Base-by-base conservation (phyloP, 2,113 vertebrate genomes). In the Macrotus californicus region DNA sequence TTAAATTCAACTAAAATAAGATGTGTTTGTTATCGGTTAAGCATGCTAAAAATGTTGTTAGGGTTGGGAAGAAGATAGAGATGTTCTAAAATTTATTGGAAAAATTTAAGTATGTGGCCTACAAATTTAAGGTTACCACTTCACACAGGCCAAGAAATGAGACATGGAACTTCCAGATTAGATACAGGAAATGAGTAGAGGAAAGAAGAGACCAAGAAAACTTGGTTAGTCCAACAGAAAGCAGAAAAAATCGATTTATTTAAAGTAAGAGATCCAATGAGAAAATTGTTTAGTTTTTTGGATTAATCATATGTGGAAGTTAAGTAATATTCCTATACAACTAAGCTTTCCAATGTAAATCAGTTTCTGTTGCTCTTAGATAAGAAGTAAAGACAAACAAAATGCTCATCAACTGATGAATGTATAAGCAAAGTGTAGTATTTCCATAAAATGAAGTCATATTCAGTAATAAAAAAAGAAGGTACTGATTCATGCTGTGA, bases 1-100 rank as follows among this genome's bases (percentile, higher is more conserved):
- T 80, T 80, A 81, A 91, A 79, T 94, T 91, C 2, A 96, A 54
- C 26, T 39, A 64, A 89, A 72, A 52, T 64, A 82, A 87, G 22
- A 50, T 72, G 12, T 34, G 6, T 50, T 31, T 69, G 7, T 56
- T 69, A 15, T 46, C 26, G 16, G 2, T 70, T 75, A 88, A n/a
- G 52, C 50, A 70, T 90, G 13, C n/a, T 69, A 24, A 83, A 34
- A 69, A 69, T 87, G 50, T 86, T 76, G 1, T 56, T 39, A 56
- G 11, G 3, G 18, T 56, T 84, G 48, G 7, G 18, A 69, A 19
- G 7, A 76, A 48, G 50, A n/a, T 18, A 90, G 16, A 75, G 69
- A 75, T 59, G 18, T 91, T 87, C 10, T 85, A 86, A 43, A 87
- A 87, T 89, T 76, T 82, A 87, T 56, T 90, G 66, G 43, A 54